These are phyloP conservation scores for Osmerus eperlanus DNA, from an alignment of 2,113 vertebrate genomes.

Conservation along the genomic window DNA sequence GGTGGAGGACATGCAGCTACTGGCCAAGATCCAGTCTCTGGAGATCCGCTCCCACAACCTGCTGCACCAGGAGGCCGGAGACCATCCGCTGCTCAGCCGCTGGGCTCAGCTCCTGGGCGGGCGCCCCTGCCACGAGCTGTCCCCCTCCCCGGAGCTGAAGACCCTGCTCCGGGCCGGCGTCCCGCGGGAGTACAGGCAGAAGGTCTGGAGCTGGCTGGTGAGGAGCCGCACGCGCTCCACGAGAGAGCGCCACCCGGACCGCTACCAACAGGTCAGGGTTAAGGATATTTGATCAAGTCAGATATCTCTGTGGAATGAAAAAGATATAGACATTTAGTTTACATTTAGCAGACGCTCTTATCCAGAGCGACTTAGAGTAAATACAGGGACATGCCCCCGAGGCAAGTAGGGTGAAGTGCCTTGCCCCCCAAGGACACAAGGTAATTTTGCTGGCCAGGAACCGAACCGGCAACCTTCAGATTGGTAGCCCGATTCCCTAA, in stretches of 20 bases:
- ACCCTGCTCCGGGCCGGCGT: constrained; percentile 80
- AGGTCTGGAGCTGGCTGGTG: constrained; percentile 85
- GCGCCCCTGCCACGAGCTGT: constrained; percentile 60
- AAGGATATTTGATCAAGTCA: no score
- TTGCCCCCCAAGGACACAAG: no score
- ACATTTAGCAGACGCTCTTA: no score
- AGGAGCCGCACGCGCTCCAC: constrained; percentile 58
- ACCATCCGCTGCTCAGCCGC: constrained; percentile 74
- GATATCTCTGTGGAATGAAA: no score
- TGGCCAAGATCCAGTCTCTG: constrained; percentile 89
- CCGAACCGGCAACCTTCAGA: no score
- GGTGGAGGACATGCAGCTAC: constrained; percentile 87
- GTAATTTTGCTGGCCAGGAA: no score
- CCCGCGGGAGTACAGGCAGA: constrained; percentile 77
- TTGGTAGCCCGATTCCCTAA: no score
- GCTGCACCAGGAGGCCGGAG: constrained; percentile 71
- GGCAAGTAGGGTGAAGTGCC: no score
- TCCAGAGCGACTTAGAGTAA: no score
- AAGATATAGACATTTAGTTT: no score
- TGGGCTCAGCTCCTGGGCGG: constrained; percentile 81
- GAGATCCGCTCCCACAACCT: constrained; percentile 87
- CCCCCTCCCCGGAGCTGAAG: constrained; percentile 76
- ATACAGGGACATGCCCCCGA: no score
- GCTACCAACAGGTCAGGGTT: constrained; percentile 69
- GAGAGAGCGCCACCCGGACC: constrained; percentile 57